These are phyloP conservation scores for Myotis brandtii DNA, from an alignment of 2,113 vertebrate species.

Conservation along the genomic window DNA sequence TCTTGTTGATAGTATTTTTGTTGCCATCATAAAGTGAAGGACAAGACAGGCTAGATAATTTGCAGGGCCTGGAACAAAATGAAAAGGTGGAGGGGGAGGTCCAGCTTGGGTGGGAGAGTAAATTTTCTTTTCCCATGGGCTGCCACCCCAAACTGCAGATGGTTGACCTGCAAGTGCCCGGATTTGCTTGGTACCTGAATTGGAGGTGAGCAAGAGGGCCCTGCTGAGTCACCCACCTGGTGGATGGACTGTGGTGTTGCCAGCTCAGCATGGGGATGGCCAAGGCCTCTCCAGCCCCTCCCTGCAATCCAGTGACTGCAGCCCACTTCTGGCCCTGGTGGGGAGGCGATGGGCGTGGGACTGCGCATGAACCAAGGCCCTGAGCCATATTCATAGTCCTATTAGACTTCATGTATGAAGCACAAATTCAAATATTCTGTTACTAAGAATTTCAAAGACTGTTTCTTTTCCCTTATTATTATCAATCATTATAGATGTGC, in stretches of 20 bases:
- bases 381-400: neutral
- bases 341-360: neutral
- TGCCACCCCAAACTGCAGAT: neutral
- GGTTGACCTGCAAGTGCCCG: too few species aligned
- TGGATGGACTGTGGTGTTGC: neutral
- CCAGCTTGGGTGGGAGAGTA: neutral
- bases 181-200: neutral
- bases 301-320: neutral
- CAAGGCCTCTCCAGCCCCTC: neutral
- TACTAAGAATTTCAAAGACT: neutral
- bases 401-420: neutral
- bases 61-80: neutral
- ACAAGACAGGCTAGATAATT: neutral
- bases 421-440: neutral
- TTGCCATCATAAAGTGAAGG: neutral
- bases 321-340: neutral
- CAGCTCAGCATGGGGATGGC: neutral
- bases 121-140: neutral
- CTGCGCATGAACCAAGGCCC: neutral
- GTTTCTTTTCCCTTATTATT: neutral
- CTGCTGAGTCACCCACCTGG: neutral
- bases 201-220: neutral
- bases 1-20: neutral
- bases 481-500: neutral
- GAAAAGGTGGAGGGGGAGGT: neutral